Conservation (phyloP, 2,888 invertebrate species). For the Drosophila nigritarsus region DNA sequence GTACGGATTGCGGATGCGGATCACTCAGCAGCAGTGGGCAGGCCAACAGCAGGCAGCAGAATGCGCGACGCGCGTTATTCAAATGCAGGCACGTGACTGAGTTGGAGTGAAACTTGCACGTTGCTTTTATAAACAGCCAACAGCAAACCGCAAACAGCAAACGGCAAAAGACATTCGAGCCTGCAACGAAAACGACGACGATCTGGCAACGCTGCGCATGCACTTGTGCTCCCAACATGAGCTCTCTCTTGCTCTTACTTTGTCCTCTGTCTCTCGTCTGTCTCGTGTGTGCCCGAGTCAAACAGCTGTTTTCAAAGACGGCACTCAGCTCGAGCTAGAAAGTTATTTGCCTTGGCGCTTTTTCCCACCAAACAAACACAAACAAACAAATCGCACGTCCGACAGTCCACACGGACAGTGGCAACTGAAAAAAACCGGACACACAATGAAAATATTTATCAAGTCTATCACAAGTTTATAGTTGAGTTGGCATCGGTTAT, state of each 20-base stretch:
- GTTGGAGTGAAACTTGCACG: constrained; percentile 59
- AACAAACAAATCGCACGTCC: constrained; percentile 15
- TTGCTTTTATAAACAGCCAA: constrained; percentile 75
- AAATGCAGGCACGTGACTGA: constrained; percentile 81
- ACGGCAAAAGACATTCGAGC: not conserved
- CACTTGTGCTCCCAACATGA: constrained; percentile 44
- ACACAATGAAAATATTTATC: constrained; percentile 12
- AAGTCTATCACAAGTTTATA: not conserved
- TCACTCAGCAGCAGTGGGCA: constrained; percentile 60
- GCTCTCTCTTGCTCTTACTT: constrained; percentile 19
- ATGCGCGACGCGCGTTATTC: constrained; percentile 65
- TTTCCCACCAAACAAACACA: constrained; percentile 35
- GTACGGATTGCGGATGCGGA: constrained; percentile 64
- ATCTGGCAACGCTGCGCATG: constrained; percentile 72
- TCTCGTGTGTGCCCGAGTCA: constrained; percentile 18
- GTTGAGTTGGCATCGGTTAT: constrained; percentile 22
- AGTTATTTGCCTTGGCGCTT: constrained; percentile 35
- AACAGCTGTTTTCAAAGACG: constrained; percentile 53
- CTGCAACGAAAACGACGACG: constrained; percentile 11
- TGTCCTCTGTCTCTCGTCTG: constrained; percentile 2
- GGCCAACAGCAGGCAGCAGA: constrained; percentile 45
- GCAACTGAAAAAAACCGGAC: constrained; percentile 1
- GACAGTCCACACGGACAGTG: not conserved
- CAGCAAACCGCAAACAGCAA: not conserved
- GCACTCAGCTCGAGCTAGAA: constrained; percentile 41